phyloP scores from a whole-genome alignment of 1,140 invertebrate species.

The Cephus cinctus region DNA sequence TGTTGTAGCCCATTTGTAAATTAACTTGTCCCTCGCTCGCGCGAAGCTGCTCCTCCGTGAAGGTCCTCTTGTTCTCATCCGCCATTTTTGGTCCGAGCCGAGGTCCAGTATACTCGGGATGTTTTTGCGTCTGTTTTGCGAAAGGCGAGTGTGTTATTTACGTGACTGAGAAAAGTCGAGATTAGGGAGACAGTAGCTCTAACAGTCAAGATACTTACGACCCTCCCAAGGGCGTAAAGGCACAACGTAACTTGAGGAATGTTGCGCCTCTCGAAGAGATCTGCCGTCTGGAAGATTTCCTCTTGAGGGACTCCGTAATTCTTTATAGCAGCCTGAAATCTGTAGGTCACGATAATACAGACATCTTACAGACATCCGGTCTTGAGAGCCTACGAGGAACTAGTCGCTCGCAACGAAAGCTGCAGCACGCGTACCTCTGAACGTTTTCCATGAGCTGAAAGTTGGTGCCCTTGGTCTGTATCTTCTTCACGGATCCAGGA shows the following conservation, averaged over 20 bases:
- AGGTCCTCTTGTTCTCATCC: constrained; percentile 89
- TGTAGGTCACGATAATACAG: no score
- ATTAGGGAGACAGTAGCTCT: no score
- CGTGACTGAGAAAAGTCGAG: no score
- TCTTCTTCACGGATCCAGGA: constrained; percentile 95
- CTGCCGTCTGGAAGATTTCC: constrained; percentile 98
- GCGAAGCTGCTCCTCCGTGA: constrained; percentile 92
- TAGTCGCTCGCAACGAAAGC: no score
- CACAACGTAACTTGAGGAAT: constrained; percentile 94
- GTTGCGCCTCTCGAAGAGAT: constrained; percentile 94
- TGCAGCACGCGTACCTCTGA: constrained; percentile 67
- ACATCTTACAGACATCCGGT: no score
- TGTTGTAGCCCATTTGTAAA: constrained; percentile 96
- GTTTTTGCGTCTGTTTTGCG: constrained; percentile 80
- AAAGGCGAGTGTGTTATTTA: constrained; percentile 41
- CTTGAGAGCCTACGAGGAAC: no score
- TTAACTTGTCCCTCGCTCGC: constrained; percentile 88
- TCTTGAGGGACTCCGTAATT: constrained; percentile 94
- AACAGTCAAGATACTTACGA: constrained; percentile 77
- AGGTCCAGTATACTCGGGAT: constrained; percentile 89
- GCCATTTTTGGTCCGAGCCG: constrained; percentile 91
- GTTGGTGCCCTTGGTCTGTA: constrained; percentile 92
- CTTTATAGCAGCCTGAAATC: constrained; percentile 91
- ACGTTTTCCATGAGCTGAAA: constrained; percentile 99
- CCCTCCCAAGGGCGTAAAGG: constrained; percentile 83